A percentile compares a stretch with the other conserved stretches of the same genome.
Conservation (phyloP, 2,888 invertebrate genomes). For the Dicyrtomina minuta region DNA sequence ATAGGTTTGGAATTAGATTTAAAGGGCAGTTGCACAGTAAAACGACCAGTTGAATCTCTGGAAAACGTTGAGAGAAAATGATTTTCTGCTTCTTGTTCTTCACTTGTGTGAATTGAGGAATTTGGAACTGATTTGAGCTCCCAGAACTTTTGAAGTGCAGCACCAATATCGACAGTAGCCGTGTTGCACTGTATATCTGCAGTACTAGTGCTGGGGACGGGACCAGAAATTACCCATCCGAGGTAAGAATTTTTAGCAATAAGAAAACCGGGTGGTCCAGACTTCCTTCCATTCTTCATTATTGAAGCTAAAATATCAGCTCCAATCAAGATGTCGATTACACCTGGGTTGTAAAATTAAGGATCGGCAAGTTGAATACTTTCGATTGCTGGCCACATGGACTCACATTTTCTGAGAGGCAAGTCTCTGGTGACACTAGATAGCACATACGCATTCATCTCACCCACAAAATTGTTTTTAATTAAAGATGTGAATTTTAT, state of each 20-base stretch:
- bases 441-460: no score
- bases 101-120: background rate
- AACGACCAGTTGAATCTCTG: background rate
- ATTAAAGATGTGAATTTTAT: no score
- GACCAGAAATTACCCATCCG: background rate
- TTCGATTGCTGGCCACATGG: background rate
- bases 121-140: background rate
- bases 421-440: no score
- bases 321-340: constrained; percentile 22
- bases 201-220: background rate
- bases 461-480: no score
- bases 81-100: background rate
- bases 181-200: no score
- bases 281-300: background rate
- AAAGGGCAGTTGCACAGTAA: background rate
- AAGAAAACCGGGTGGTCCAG: background rate
- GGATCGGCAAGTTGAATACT: constrained; percentile 16
- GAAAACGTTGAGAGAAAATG: background rate
- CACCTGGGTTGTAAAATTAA: constrained; percentile 6
- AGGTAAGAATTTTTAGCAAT: background rate
- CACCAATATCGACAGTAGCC: background rate
- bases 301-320: background rate
- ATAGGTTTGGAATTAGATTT: background rate
- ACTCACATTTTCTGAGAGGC: no score
- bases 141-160: background rate